Base-by-base conservation (phyloP, 1,140 invertebrate genomes). In the Drosophila parvula region DNA sequence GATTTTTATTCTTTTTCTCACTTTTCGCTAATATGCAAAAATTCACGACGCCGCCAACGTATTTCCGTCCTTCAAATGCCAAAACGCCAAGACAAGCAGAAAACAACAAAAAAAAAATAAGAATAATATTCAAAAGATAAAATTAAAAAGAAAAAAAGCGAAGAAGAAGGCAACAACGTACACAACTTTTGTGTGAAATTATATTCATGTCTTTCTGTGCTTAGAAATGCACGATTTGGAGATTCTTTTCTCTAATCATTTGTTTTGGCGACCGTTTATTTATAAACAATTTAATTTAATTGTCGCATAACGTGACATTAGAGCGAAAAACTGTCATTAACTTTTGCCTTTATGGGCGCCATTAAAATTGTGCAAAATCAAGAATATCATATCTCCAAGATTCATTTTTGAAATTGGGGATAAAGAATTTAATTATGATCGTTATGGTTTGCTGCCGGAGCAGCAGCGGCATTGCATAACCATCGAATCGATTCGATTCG, bases 21-120 rank as follows among this genome's bases (percentile, higher is more conserved):
- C 47, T 83, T 82, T 85, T 82, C 60, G 82, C 83, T 76, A 85
- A 85, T 85, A 86, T 85, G 82, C 82, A 85, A 85, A 85, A 85
- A 82, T 76, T 55, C 43, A 71, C 53, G 78, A 70, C 62, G 48
- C 78, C 80, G 68, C 71, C 73, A 85, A 81, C 79, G 81, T 77
- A 79, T 85, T 85, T 85, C 82, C 82, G 83, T 88, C 82, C 82
- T 85, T 88, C 79, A 82, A 82, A 76, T 88, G 83, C 82, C 83
- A 85, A 86, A 78, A 78, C 44, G 47, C 36, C 45, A 58, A 74
- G 75, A 75, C 41, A 50, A 67, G 56, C 59, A 62, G 36, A 79
- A 65, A 59, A 32, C 32, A 22, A 53, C 77, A 32, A 71, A 50
- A 53, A 81, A 32, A 71, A 50, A 62, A 55, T 27, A 55, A 55